A percentile compares a stretch with the other conserved stretches of the same genome.
phyloP scores from a whole-genome alignment of 2,888 invertebrate genomes.

The Ceriagrion tenellum region DNA sequence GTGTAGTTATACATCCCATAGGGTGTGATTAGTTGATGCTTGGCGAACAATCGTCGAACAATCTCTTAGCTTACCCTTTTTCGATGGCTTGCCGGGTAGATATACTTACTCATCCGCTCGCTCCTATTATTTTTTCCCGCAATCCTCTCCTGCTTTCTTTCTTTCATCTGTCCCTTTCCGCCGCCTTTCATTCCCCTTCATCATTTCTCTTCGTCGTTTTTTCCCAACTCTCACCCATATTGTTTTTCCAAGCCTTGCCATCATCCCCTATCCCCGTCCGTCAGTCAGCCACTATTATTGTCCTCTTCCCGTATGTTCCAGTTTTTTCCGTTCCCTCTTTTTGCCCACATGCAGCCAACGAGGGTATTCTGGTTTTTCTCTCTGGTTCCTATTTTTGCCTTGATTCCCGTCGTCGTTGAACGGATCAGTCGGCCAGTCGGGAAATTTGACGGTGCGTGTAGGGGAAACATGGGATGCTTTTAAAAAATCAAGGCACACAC shows the following conservation, averaged over 20 bases:
- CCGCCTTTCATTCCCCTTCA: background rate
- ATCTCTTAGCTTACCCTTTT: too few relatives aligned
- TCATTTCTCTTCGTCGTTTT: background rate
- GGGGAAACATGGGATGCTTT: background rate
- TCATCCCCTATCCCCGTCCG: background rate
- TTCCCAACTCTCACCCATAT: background rate
- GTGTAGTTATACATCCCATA: too few relatives aligned
- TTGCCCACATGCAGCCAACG: background rate
- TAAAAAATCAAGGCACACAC: background rate
- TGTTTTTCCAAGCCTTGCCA: conserved; percentile 30
- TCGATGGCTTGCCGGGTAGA: too few relatives aligned
- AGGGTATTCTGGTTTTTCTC: background rate
- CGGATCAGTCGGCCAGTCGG: too few relatives aligned
- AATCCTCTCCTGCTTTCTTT: background rate
- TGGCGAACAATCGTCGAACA: too few relatives aligned
- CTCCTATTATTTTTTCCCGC: too few relatives aligned
- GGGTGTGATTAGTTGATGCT: too few relatives aligned
- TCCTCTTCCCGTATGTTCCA: background rate
- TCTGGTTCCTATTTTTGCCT: background rate
- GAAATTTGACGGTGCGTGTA: background rate
- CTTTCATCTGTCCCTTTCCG: background rate
- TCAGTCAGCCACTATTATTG: background rate
- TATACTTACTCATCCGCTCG: too few relatives aligned
- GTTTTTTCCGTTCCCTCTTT: background rate
- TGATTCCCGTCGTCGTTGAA: background rate